phyloP scores from a whole-genome alignment of 1,140 invertebrate genomes.

The Bombus waltoni region DNA sequence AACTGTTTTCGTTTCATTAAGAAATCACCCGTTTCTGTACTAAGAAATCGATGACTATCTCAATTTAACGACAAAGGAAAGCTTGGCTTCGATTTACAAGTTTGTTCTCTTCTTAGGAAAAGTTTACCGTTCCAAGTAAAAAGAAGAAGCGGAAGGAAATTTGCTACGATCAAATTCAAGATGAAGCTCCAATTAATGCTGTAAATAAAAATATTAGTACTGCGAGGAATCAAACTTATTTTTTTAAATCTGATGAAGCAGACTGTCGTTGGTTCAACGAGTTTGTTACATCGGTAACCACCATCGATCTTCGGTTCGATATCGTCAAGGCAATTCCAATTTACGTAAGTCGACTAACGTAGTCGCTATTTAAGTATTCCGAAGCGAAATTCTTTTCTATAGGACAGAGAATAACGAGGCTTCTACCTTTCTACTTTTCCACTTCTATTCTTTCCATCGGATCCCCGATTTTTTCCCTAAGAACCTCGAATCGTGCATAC shows the following conservation, averaged over 20 bases:
- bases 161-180: background rate
- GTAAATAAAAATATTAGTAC: background rate
- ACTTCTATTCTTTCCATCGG: background rate
- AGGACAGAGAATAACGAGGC: background rate
- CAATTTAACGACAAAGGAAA: background rate
- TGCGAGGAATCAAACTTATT: background rate
- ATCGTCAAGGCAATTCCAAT: conserved; percentile 3
- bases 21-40: too few relatives aligned
- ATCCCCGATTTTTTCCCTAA: too few relatives aligned
- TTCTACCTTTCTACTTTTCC: background rate
- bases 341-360: background rate
- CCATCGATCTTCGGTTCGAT: conserved; percentile 2
- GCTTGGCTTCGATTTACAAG: background rate
- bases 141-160: background rate
- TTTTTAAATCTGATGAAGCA: background rate
- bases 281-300: conserved; percentile 2
- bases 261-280: background rate
- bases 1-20: too few relatives aligned
- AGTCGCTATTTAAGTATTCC: background rate
- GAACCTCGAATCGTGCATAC: background rate
- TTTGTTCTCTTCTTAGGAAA: background rate
- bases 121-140: background rate
- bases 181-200: background rate
- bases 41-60: background rate
- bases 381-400: background rate